Evolutionary conservation across 2,113 vertebrate genomes (phyloP), one percentile per base, ranked within the genome.

Genomic region (Thoracochromis brauschi): DNA sequence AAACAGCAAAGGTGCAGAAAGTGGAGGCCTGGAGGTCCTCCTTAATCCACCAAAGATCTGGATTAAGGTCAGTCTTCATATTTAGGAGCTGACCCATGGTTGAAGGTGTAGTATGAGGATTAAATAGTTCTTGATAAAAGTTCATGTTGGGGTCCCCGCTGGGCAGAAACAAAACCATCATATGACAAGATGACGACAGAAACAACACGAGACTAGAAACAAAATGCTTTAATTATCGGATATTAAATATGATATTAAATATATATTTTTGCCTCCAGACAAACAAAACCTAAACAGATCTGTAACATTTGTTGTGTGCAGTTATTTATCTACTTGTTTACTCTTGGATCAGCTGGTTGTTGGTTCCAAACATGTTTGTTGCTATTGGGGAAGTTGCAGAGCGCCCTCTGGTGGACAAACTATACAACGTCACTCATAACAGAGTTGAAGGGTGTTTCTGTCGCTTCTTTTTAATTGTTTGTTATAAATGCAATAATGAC

Each of bases 111-210:
- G 35, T 40, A 0, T 42, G 63, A 71, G 35, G 63, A 38, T 40
- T 9, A 68, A 40, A 68, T 38, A 40, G 33, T 0, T 68, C 19
- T 13, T 1, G 0, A 68, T 68, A 21, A 40, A 68, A 0, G 35
- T 42, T 71, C 0, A 0, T 1, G 60, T 12, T 65, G 60, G 14
- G 57, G 2, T 60, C 57, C 57, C 0, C 0, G 4, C 4, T n/a
- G 35, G 13, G 65, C 13, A 47, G 24, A 75, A 29, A 47, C 3
- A 19, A 29, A 12, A 71, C 38, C 65, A 9, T 24, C 38, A 38
- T 8, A 1, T 35, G 60, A n/a, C 9, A 40, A 40, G 35, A 68
- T 40, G 33, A 38, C 1, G 0, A 68, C 63, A 68, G 19, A 38
- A 40, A 40, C 0, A 13, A 14, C 12, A 68, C n/a, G 0, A 68